A percentile compares a stretch with the other conserved stretches of the same genome.
phyloP scores from a whole-genome alignment of 2,888 invertebrate species.

The Mayetiola destructor region DNA sequence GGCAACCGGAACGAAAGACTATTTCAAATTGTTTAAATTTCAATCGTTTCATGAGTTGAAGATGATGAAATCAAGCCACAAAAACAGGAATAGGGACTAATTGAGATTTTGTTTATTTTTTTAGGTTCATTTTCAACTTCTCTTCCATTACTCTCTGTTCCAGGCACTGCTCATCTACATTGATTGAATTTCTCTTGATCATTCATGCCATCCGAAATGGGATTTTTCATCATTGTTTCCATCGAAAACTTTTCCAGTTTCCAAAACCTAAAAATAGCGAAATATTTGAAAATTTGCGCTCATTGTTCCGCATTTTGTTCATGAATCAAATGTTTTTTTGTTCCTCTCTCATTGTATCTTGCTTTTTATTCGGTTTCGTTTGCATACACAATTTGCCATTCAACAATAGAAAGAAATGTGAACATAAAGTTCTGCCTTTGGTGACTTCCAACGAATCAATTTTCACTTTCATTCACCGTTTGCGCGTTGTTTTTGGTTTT shows the following conservation, averaged over 20 bases:
- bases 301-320: background rate
- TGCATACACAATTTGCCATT: background rate
- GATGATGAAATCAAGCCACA: background rate
- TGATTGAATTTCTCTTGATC: constrained; percentile 4
- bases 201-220: constrained; percentile 1
- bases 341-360: background rate
- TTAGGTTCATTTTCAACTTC: background rate
- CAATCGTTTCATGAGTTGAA: too few relatives aligned
- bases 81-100: background rate
- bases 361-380: background rate
- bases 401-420: too few relatives aligned
- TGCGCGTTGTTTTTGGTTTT: background rate
- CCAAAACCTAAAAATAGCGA: too few relatives aligned
- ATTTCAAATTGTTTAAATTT: background rate
- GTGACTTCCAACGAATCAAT: background rate
- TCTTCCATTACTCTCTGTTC: background rate
- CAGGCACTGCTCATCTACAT: too few relatives aligned
- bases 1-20: background rate
- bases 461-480: constrained; percentile 8
- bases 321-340: constrained; percentile 5
- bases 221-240: too few relatives aligned
- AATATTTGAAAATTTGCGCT: too few relatives aligned
- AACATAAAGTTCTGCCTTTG: background rate
- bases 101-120: background rate
- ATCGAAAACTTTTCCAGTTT: too few relatives aligned